phyloP scores from a whole-genome alignment of 2,888 invertebrate species.

The Syritta pipiens region DNA sequence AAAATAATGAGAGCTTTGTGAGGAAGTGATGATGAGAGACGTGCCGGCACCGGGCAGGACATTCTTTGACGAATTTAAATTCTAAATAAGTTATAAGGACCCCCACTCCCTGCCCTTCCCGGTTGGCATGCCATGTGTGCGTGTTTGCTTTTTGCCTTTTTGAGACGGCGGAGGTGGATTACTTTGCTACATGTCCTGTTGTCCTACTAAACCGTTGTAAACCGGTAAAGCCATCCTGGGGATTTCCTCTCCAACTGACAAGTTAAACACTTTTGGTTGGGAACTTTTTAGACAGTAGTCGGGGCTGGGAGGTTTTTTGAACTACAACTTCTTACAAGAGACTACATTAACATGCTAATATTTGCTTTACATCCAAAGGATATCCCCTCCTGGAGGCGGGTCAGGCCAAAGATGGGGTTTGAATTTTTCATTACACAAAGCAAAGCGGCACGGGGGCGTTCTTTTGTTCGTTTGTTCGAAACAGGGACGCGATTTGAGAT shows the following conservation, averaged over 20 bases:
- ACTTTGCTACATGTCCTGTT: conserved; percentile 46
- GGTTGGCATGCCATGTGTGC: too few relatives aligned
- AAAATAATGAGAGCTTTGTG: conserved; percentile 49
- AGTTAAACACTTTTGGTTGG: conserved; percentile 29
- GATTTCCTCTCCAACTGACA: conserved; percentile 48
- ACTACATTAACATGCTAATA: conserved; percentile 41
- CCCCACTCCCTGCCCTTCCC: background rate
- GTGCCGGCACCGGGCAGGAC: background rate
- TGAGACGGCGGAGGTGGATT: conserved; percentile 29
- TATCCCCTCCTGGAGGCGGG: conserved; percentile 1
- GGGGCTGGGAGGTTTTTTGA: background rate
- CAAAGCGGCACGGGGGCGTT: background rate
- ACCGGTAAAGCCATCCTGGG: conserved; percentile 22
- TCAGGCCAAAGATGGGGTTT: background rate
- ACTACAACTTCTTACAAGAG: conserved; percentile 34
- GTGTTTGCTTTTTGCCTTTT: conserved; percentile 26
- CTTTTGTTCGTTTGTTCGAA: background rate
- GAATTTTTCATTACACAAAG: conserved; percentile 4
- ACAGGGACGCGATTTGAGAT: background rate
- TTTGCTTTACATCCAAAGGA: conserved; percentile 18
- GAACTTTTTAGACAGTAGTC: conserved; percentile 14
- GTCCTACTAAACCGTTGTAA: conserved; percentile 42
- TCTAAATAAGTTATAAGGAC: conserved; percentile 63
- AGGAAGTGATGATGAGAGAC: conserved; percentile 53
- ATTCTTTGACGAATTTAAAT: conserved; percentile 58